Base-by-base conservation (phyloP, 2,888 invertebrate species). In the Tethea ocularis region DNA sequence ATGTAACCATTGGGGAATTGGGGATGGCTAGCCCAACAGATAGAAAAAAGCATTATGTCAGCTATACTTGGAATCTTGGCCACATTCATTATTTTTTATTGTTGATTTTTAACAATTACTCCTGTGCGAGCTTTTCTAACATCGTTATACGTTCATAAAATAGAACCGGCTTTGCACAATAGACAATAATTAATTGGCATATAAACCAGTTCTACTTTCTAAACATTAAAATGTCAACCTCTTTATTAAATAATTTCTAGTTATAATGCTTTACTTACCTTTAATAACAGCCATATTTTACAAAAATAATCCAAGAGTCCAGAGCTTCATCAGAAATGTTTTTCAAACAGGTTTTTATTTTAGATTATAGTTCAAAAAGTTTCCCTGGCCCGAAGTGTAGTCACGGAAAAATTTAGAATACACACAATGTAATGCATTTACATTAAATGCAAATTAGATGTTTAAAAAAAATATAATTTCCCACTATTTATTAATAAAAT, bases 231-330 rank as follows among this genome's bases (percentile, higher is more conserved):
- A 41, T 38, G 5, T 17, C 17, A 41, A 29, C 7, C 8, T 41
- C 7, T 17, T 8, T 41, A 17, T 41, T 13, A 36, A 38, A n/a
- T 46, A 8, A 20, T 20, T 20, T 7, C 10, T 46, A n/a, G 10
- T 2, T 10, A 10, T 33, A 24, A 11, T 52, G 8, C 29, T 20
- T 3, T 52, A 68, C 71, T 76, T 78, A 82, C 82, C 81, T 79
- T 74, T 80, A 69, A 61, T 74, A 63, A 52, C 69, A 70, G 72
- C 74, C 82, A 82, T 82, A 70, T 66, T 74, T 59, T 70, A 70
- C 64, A 62, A 61, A 60, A 68, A 72, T 66, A 62, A 66, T 68
- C 67, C 59, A 70, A 66, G 57, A 67, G 64, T 64, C 62, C 52
- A 68, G 65, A 68, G 65, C 68, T 70, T 74, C 63, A 68, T 73